Percentiles rank a stretch among this genome's conserved stretches.
Evolutionary conservation across 2,113 vertebrate species (phyloP).

Genomic region (Halichoerus grypus): DNA sequence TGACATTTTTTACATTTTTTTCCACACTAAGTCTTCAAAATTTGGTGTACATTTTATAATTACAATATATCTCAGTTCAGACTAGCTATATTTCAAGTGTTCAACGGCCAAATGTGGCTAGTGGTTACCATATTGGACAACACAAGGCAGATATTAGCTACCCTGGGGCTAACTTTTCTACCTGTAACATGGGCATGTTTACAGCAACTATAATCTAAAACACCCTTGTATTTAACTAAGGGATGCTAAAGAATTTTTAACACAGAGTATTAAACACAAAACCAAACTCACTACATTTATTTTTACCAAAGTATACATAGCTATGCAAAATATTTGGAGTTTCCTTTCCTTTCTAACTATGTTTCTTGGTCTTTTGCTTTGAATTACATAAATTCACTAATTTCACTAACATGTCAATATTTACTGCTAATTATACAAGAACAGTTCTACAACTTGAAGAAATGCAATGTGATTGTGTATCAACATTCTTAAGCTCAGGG

Average conservation of each 20-base stretch:
- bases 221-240: not conserved
- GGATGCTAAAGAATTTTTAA: not conserved
- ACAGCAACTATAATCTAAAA: not conserved
- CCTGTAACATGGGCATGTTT: not conserved
- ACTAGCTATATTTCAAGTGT: not conserved
- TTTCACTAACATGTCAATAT: constrained; percentile 76
- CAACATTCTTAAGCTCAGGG: constrained; percentile 54
- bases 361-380: constrained; percentile 70
- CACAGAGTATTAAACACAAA: not conserved
- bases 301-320: not conserved
- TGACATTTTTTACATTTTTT: not conserved
- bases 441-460: constrained; percentile 67
- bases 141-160: not conserved
- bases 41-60: not conserved
- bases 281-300: not conserved
- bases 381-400: constrained; percentile 75
- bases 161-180: not conserved
- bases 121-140: not conserved
- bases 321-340: constrained; percentile 54
- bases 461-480: constrained; percentile 68
- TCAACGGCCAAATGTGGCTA: not conserved
- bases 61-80: not conserved
- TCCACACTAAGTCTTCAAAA: not conserved
- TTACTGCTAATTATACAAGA: constrained; percentile 79
- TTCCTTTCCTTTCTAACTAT: constrained; percentile 63